These are phyloP conservation scores for Rhinella marina DNA, from an alignment of 2,797 vertebrate species.

Conservation along the genomic window DNA sequence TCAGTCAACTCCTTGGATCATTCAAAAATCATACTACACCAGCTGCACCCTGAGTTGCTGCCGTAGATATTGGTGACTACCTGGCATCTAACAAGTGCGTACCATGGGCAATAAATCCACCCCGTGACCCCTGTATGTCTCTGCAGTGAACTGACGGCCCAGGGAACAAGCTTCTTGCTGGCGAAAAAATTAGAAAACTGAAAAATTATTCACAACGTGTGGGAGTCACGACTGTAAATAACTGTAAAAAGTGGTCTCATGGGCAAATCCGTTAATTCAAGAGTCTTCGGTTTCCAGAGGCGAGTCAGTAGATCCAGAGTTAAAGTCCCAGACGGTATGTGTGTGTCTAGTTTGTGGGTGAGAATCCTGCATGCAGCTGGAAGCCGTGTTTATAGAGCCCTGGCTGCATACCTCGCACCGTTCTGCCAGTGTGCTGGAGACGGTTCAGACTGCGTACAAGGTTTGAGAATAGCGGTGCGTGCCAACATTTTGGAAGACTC, in stretches of 20 bases:
- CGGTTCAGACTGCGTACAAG: slow-evolving; percentile 46
- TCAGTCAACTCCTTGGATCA: no score
- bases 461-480: slow-evolving; percentile 43
- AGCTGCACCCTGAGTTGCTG: neutral
- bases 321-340: slow-evolving; percentile 48
- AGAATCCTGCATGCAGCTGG: slow-evolving; percentile 51
- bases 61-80: neutral
- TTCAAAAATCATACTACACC: neutral
- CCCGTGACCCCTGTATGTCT: neutral
- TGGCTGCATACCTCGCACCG: slow-evolving; percentile 36
- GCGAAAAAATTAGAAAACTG: neutral
- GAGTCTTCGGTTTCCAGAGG: neutral
- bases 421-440: slow-evolving; percentile 50
- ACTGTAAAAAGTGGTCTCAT: neutral
- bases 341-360: slow-evolving; percentile 55
- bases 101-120: neutral
- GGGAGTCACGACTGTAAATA: neutral
- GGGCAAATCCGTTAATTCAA: neutral
- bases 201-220: neutral
- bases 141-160: neutral
- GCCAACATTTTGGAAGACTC: slow-evolving; percentile 44
- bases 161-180: neutral
- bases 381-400: slow-evolving; percentile 50
- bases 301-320: slow-evolving; percentile 21
- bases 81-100: neutral